phyloP scores from a whole-genome alignment of 1,140 invertebrate genomes.

The Grapholita molesta region DNA sequence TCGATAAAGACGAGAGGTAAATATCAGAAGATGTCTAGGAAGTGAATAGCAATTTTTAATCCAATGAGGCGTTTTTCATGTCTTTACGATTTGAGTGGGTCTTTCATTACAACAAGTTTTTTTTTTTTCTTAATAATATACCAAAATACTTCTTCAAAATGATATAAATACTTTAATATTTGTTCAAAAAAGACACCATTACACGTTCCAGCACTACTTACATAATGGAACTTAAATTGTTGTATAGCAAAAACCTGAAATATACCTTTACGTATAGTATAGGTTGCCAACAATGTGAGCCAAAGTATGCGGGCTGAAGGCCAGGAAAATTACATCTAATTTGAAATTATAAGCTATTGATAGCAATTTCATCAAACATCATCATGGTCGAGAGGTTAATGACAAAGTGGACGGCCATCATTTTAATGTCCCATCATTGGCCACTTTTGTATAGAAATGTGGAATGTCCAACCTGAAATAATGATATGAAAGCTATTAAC shows the following conservation, averaged over 20 bases:
- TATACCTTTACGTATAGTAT: not conserved
- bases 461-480: not conserved
- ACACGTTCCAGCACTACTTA: too few relatives aligned
- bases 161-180: too few relatives aligned
- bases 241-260: not conserved
- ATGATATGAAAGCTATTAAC: not conserved
- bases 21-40: slow-evolving; percentile 41
- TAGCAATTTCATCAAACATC: slow-evolving; percentile 11
- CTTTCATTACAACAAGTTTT: too few relatives aligned
- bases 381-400: slow-evolving; percentile 12
- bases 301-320: not conserved
- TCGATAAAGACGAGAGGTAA: slow-evolving; percentile 64
- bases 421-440: slow-evolving; percentile 3
- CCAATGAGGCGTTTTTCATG: too few relatives aligned
- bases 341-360: not conserved
- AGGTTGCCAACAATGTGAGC: not conserved
- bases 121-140: too few relatives aligned
- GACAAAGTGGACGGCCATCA: slow-evolving; percentile 8
- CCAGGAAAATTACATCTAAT: slow-evolving; percentile 5
- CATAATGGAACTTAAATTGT: too few relatives aligned
- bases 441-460: not conserved
- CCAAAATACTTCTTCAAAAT: too few relatives aligned
- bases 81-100: too few relatives aligned
- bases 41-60: slow-evolving; percentile 36
- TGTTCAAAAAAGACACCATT: too few relatives aligned